Evolutionary conservation across 2,888 invertebrate genomes (phyloP).

Genomic region (Lithophane semibrunnea): DNA sequence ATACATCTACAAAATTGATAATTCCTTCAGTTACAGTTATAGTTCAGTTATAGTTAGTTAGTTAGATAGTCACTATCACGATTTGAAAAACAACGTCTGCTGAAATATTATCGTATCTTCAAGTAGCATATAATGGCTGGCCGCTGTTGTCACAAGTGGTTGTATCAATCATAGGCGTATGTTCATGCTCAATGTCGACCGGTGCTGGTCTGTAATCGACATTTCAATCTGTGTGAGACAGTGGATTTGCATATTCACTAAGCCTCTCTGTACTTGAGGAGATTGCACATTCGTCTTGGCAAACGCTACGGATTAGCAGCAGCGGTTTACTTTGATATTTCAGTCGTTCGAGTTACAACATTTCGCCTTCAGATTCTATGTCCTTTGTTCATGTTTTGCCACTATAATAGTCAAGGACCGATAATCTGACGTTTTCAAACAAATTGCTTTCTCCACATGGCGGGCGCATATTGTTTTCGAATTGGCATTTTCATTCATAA

Average conservation of each 20-base stretch:
- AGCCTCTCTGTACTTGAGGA: slow-evolving; percentile 46
- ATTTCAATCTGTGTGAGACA: slow-evolving; percentile 65
- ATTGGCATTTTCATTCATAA: neutral
- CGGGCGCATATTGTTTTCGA: neutral
- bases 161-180: slow-evolving; percentile 39
- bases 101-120: slow-evolving; percentile 15
- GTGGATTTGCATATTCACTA: slow-evolving; percentile 58
- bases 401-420: neutral
- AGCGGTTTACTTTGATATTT: neutral
- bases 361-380: neutral
- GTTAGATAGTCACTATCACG: neutral
- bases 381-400: neutral
- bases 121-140: slow-evolving; percentile 52
- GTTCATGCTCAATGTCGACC: slow-evolving; percentile 61
- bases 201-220: slow-evolving; percentile 53
- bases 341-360: neutral
- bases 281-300: slow-evolving; percentile 26
- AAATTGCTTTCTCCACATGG: neutral
- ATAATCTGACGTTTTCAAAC: neutral
- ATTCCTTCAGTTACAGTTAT: neutral
- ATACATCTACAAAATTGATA: too few species aligned
- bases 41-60: too few species aligned
- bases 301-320: neutral
- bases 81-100: neutral
- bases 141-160: slow-evolving; percentile 9